Evolutionary conservation across 2,888 invertebrate species (phyloP).

Genomic region (Macrophya alboannulata): DNA sequence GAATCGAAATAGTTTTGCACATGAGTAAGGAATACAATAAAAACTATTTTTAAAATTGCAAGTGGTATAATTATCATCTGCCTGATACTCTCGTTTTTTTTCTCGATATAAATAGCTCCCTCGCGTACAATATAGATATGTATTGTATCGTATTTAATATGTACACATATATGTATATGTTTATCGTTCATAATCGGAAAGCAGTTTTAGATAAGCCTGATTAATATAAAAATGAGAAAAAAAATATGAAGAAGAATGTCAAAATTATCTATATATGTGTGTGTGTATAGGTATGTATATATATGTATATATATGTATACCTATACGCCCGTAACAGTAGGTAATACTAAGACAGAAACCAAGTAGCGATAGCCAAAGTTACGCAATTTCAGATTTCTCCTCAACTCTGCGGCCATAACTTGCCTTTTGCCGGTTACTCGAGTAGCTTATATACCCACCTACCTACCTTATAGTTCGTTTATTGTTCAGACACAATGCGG

Average conservation of each 20-base stretch:
- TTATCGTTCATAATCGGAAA: background rate
- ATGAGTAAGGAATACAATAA: background rate
- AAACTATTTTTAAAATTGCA: background rate
- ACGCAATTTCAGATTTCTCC: constrained; percentile 61
- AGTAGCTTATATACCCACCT: constrained; percentile 3
- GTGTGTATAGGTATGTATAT: background rate
- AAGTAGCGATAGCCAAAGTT: constrained; percentile 60
- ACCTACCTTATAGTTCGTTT: constrained; percentile 16
- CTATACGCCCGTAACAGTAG: background rate
- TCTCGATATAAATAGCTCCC: background rate
- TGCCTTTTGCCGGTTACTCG: constrained; percentile 47
- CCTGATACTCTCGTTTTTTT: background rate
- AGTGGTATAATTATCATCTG: background rate
- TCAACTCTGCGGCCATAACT: constrained; percentile 54
- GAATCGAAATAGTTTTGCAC: background rate
- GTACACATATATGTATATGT: background rate
- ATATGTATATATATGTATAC: background rate
- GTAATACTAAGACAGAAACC: constrained; percentile 45
- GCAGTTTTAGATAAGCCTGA: constrained; percentile 4
- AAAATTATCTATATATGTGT: background rate
- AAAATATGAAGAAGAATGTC: background rate
- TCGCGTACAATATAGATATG: background rate
- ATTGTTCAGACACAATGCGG: constrained; percentile 42
- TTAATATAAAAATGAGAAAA: background rate
- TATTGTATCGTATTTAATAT: background rate